Percentiles rank a stretch among this genome's conserved stretches.
Conservation (phyloP, 2,797 vertebrate genomes). For the Malurus leucopterus region DNA sequence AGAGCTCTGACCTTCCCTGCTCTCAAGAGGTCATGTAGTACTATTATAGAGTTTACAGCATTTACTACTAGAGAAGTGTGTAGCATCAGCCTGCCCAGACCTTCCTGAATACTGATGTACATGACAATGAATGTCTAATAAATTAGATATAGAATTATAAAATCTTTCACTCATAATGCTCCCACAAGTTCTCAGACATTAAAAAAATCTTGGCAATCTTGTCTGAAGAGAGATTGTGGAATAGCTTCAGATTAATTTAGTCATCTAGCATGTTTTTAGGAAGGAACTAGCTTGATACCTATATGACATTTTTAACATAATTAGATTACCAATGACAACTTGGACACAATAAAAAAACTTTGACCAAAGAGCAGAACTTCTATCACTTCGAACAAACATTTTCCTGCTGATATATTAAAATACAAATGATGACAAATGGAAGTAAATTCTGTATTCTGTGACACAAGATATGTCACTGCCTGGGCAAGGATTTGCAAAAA, state of each 20-base stretch:
- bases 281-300: neutral
- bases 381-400: neutral
- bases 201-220: neutral
- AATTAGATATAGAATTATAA: neutral
- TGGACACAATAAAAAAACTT: neutral
- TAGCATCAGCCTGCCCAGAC: neutral
- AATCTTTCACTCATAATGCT: neutral
- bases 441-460: neutral
- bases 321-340: neutral
- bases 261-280: neutral
- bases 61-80: neutral
- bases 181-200: neutral
- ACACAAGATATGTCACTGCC: neutral
- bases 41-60: neutral
- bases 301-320: neutral
- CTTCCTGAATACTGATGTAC: neutral
- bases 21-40: conserved; percentile 5
- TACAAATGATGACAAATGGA: neutral
- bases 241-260: neutral
- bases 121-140: neutral
- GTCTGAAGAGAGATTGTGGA: neutral
- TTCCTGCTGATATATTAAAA: neutral
- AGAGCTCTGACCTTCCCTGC: conserved; percentile 22
- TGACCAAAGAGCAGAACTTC: neutral
- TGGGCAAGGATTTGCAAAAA: neutral